Base-by-base conservation (phyloP, 2,113 vertebrate species). In the Phyllostomus discolor region DNA sequence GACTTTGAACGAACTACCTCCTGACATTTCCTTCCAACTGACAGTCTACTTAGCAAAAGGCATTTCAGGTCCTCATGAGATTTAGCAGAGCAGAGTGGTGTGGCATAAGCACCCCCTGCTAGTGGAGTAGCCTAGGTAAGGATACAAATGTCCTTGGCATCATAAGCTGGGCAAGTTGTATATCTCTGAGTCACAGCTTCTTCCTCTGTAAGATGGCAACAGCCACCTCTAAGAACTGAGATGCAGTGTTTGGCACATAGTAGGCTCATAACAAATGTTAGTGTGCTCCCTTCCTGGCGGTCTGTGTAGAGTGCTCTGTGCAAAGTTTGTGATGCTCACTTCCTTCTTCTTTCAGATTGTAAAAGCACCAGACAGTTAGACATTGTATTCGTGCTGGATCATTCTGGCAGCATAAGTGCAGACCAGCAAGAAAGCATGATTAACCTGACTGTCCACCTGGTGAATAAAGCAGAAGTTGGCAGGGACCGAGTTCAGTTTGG, bases 361-460 rank as follows among this genome's bases (percentile, higher is more conserved):
- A 95, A 95, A 81, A 97, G 94, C 43, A 98, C 98, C 19, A 75
- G 98, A n/a, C 72, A 83, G 54, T 94, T 98, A 50, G 98, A 98
- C 3, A 35, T 98, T 15, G 97, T 98, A 43, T 98, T 98, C 86
- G 97, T 98, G 79, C 97, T 98, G 85, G 98, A 98, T 83, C 96
- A 97, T 17, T 98, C 98, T 3, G n/a, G 90, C 54, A 98, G 98
- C 72, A 98, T 98, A 64, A 3, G 0, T 1, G 0, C 0, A 14
- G 0, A 26, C 1, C 70, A 98, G 4, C 98, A 96, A 54, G 16
- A 95, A 15, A 83, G 76, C 75, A 98, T 98, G 98, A 97, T 98
- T 41, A 72, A 98, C 8, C 97, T 99, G 66, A 98, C 98, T 1
- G 48, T 94, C 69, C 88, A 97, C 6, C 41, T 98, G 76, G 98